Evolutionary conservation across 2,888 invertebrate genomes (phyloP), one percentile per base, ranked within the genome.

Genomic region (Lucinisca nassula): DNA sequence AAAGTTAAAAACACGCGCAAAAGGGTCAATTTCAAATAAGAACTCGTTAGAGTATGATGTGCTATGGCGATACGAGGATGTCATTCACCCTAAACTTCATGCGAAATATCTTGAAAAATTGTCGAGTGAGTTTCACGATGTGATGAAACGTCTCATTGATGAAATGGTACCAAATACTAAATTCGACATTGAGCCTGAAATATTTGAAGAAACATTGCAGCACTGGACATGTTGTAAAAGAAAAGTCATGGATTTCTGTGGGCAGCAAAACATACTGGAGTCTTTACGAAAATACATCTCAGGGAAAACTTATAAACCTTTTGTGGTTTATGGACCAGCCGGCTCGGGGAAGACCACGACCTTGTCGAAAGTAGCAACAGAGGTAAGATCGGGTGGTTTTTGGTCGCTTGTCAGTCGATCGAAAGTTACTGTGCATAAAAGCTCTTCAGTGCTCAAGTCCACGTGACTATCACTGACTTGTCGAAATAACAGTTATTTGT

Each of bases 51-150:
- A 90, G n/a, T 94, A 94, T 70, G 92, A 93, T 37, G 94, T 96
- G 0, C 85, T 96, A 67, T 96, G 96, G 96, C 91, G 94, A 45
- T 95, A 94, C 78, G 95, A 95, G 79, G 93, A 95, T 45, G 96
- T 95, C 81, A 94, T 96, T 70, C 89, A 93, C 67, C 93, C 93
- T 0, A 86, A 91, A 32, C 92, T 95, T 12, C 96, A 96, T 88
- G 91, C 92, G 10, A 92, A 93, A 12, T 96, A 96, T 80, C 84
- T 96, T 38, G 82, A 92, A n/a, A 90, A 94, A 32, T 87, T 96
- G 6, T 93, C 93, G 74, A 82, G 88, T 3, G 84, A 93, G 17
- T 87, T 95, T 24, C 79, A 90, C 55, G 84, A 88, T 6, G 85
- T 90, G 14, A 82, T 94, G 32, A 91, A 85, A 37, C 82, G 87